A percentile compares a stretch with the other conserved stretches of the same genome.
Evolutionary conservation across 2,888 invertebrate species (phyloP).

Genomic region (Microplitis manilae): DNA sequence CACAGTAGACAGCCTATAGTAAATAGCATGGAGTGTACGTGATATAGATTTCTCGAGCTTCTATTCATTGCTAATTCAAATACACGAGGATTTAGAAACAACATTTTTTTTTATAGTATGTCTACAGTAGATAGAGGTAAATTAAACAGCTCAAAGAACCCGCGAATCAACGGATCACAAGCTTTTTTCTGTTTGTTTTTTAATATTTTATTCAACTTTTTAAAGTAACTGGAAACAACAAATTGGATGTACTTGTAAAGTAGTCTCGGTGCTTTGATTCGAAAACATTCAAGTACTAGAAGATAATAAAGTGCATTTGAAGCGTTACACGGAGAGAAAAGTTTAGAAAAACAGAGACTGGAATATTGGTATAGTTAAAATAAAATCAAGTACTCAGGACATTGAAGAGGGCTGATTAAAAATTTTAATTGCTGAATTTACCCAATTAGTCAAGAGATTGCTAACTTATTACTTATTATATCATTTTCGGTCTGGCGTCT

Average conservation of each 20-base stretch:
- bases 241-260: slow-evolving; percentile 59
- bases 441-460: too few relatives aligned
- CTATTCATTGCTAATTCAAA: background rate
- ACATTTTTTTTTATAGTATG: background rate
- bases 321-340: background rate
- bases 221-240: slow-evolving; percentile 45
- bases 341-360: background rate
- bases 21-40: background rate
- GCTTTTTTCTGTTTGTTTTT: slow-evolving; percentile 26
- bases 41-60: background rate
- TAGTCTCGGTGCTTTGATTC: slow-evolving; percentile 48
- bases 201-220: background rate
- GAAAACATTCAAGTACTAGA: slow-evolving; percentile 1
- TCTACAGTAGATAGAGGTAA: background rate
- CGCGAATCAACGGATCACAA: slow-evolving; percentile 41
- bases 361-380: background rate
- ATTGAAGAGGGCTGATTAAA: background rate
- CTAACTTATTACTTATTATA: background rate
- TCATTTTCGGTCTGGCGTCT: background rate
- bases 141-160: slow-evolving; percentile 22
- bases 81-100: background rate
- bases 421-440: background rate
- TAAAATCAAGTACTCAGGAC: background rate
- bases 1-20: background rate
- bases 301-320: background rate